These are phyloP conservation scores for Priocnemis perturbator DNA, from an alignment of 2,888 invertebrate genomes.

Conservation along the genomic window DNA sequence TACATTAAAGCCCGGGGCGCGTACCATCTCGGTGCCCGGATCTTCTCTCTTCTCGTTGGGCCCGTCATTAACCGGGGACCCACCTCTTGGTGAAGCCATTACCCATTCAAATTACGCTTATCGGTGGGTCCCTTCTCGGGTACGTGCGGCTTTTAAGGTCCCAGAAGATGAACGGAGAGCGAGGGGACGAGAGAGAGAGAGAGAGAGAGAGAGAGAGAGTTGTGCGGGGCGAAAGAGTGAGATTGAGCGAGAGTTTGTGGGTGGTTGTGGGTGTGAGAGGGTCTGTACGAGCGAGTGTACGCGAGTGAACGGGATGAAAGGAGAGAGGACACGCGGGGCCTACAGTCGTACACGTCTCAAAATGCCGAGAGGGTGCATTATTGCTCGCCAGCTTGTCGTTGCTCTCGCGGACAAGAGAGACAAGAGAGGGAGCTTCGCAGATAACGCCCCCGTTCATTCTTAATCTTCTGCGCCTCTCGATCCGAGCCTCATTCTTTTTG, in stretches of 20 bases:
- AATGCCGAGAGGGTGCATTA: constrained; percentile 52
- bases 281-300: neutral
- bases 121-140: constrained; percentile 55
- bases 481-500: too few species aligned
- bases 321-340: neutral
- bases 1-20: constrained; percentile 36
- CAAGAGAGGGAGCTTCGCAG: constrained; percentile 7
- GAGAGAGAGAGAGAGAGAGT: constrained; percentile 7
- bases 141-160: constrained; percentile 61
- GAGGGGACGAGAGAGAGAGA: neutral
- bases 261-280: constrained; percentile 29
- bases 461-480: neutral
- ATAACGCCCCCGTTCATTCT: constrained; percentile 29
- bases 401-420: constrained; percentile 1
- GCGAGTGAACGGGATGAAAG: neutral
- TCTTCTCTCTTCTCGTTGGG: constrained; percentile 36
- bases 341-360: constrained; percentile 1
- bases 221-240: neutral
- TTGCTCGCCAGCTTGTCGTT: constrained; percentile 37
- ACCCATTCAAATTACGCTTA: constrained; percentile 70
- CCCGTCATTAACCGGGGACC: constrained; percentile 59
- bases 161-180: constrained; percentile 46
- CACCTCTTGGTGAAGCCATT: constrained; percentile 62
- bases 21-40: constrained; percentile 47
- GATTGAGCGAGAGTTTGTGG: constrained; percentile 6